These are phyloP conservation scores for Hipparchia sbordonii DNA, from an alignment of 2,888 invertebrate species.

Conservation along the genomic window DNA sequence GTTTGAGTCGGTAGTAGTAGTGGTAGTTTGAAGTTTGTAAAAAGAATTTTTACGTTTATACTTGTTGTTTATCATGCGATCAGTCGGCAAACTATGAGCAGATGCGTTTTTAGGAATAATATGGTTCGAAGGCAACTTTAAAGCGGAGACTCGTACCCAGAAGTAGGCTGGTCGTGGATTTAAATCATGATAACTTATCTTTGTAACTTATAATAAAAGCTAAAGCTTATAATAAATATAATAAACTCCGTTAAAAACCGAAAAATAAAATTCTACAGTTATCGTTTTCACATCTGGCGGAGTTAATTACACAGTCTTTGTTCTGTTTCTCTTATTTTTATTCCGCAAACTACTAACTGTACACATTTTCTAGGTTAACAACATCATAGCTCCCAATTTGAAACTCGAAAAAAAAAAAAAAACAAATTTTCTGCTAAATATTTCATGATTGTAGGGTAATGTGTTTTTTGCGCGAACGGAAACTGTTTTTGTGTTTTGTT, in stretches of 20 bases:
- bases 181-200: too few species aligned
- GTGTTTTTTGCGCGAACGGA: conserved; percentile 9
- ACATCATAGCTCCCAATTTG: conserved; percentile 16
- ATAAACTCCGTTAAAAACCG: too few species aligned
- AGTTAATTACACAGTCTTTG: conserved; percentile 13
- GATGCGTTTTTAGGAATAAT: too few species aligned
- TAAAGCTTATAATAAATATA: too few species aligned
- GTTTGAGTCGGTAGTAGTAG: too few species aligned
- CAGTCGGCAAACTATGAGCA: too few species aligned
- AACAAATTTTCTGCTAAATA: conserved; percentile 2
- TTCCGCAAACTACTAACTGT: conserved; percentile 35
- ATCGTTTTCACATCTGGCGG: background rate
- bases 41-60: too few species aligned
- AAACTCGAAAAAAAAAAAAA: conserved; percentile 2
- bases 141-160: too few species aligned
- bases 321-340: conserved; percentile 25
- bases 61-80: too few species aligned
- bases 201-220: background rate
- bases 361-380: conserved; percentile 35
- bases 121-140: too few species aligned
- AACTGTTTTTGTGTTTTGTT: conserved; percentile 7
- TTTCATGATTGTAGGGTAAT: conserved; percentile 16
- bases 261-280: background rate
- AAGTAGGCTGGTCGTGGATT: too few species aligned
- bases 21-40: too few species aligned